phyloP scores from a whole-genome alignment of 1,140 invertebrate species.

The Polyergus mexicanus region DNA sequence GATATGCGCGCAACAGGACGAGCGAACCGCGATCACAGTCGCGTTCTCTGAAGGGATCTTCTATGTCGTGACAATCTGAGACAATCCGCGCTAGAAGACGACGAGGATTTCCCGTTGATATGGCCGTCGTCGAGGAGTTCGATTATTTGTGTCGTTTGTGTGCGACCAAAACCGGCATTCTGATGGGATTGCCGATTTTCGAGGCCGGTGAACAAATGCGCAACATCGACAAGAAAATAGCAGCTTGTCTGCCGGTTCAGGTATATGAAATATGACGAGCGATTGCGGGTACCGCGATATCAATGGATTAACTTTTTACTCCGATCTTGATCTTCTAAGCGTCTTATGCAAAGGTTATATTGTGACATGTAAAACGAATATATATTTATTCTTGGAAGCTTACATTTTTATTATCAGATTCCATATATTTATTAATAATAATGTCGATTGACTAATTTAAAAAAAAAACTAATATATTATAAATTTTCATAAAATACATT shows the following conservation, averaged over 20 bases:
- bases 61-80: neutral
- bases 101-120: slow-evolving; percentile 63
- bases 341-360: no score
- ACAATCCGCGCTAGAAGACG: neutral
- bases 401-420: neutral
- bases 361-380: no score
- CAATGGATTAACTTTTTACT: neutral
- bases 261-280: slow-evolving; percentile 77
- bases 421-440: neutral
- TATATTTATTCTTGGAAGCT: no score
- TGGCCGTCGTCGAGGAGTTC: slow-evolving; percentile 89
- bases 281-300: neutral
- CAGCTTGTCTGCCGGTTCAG: slow-evolving; percentile 88
- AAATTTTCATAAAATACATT: slow-evolving; percentile 12
- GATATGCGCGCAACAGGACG: neutral
- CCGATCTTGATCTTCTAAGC: neutral
- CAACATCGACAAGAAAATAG: slow-evolving; percentile 88
- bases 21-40: neutral
- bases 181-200: slow-evolving; percentile 88
- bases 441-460: neutral
- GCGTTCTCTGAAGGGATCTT: slow-evolving; percentile 20
- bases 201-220: slow-evolving; percentile 87
- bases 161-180: slow-evolving; percentile 87
- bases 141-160: slow-evolving; percentile 88
- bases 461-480: neutral